Evolutionary conservation across 2,888 invertebrate species (phyloP), one percentile per base, ranked within the genome.

Genomic region (Hartigia nigra): DNA sequence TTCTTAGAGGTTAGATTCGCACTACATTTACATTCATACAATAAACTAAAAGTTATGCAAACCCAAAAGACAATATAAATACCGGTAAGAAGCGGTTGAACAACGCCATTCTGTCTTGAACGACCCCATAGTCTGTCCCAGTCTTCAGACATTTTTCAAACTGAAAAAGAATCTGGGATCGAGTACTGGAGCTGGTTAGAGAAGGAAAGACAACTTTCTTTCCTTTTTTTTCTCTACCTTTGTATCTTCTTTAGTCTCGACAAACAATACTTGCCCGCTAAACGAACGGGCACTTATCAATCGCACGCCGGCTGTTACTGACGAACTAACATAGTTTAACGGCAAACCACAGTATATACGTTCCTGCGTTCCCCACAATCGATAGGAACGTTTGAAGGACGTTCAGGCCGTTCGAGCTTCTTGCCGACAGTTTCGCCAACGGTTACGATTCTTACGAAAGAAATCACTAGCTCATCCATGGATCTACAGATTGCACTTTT

Each of bases 61-160:
- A 23, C 23, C 55, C 23, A 55, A 55, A 55, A 55, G 23, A 23
- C 55, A 55, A 14, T 9, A 78, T 14, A 80, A 32, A 77, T 92
- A 97, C 98, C 98, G 92, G 98, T 98, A 82, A 98, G 94, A 81
- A 98, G 93, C 77, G 98, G 97, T 93, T 97, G 98, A 84, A 98
- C 96, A 88, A 98, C 95, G 86, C 96, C 95, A 93, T 96, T 97
- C 91, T 96, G 95, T 77, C 94, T 93, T 85, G 94, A 93, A 92
- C 93, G 84, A 81, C 89, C 88, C 85, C 88, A 88, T 23, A 85
- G 80, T 77, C 86, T 84, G 32, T 83, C 81, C 74, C 83, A 81
- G 81, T 86, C 82, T 78, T 87, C 86, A 79, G 89, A 88, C 90
- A 90, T 90, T 77, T 84, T 86, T 55, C 55, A 55, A 55, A 55